Conservation (phyloP, 1,140 invertebrate species). For the Atta texana region DNA sequence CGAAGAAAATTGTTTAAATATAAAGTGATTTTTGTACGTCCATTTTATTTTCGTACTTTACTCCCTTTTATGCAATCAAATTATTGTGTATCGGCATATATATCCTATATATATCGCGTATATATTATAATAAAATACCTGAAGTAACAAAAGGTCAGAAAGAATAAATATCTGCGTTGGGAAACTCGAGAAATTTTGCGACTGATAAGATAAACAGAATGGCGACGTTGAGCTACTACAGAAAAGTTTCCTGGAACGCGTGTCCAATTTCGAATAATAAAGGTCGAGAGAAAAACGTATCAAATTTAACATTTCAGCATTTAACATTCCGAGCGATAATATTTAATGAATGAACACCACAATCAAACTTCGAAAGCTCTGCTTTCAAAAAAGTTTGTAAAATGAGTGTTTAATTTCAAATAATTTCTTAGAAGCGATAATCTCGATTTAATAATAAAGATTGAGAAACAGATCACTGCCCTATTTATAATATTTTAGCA, state of each 20-base stretch:
- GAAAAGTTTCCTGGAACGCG: not conserved
- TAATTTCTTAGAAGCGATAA: not conserved
- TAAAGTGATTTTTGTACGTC: not conserved
- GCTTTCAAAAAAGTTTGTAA: not conserved
- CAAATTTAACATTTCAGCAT: not conserved
- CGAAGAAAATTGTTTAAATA: not conserved
- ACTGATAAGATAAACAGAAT: constrained; percentile 40
- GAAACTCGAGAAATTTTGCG: not conserved
- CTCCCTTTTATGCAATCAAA: not conserved
- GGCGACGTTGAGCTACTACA: not conserved
- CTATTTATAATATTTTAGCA: not conserved
- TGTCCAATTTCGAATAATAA: constrained; percentile 1
- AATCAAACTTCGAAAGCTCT: not conserved
- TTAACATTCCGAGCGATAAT: not conserved
- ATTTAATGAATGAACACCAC: not conserved
- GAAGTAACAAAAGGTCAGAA: not conserved
- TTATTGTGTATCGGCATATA: not conserved
- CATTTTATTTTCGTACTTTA: not conserved
- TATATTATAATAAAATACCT: not conserved
- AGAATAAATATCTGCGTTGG: not conserved
- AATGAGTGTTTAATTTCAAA: not conserved
- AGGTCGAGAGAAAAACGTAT: not conserved
- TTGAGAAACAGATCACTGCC: not conserved
- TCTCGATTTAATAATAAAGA: not conserved
- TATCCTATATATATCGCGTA: no score